Evolutionary conservation across 2,113 vertebrate genomes (phyloP).

Genomic region (Dicaeum eximium): DNA sequence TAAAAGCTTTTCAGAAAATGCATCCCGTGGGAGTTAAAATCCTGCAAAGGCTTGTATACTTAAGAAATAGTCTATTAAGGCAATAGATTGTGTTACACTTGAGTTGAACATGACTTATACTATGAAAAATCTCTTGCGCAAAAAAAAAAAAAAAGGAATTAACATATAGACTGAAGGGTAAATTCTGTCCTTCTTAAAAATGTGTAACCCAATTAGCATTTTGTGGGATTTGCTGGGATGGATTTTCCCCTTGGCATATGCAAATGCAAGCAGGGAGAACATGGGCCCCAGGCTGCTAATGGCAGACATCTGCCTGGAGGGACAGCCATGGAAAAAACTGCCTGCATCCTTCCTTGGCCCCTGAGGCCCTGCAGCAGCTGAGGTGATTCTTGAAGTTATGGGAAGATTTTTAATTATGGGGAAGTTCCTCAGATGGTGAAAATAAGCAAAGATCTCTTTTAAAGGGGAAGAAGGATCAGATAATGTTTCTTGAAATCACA

Average conservation of each 20-base stretch:
- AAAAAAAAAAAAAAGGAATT: neutral
- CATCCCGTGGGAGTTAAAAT: conserved; percentile 16
- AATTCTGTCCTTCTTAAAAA: neutral
- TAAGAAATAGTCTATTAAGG: conserved; percentile 37
- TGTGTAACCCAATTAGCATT: conserved; percentile 1
- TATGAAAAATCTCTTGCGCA: neutral
- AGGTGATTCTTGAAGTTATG: neutral
- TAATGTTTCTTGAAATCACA: neutral
- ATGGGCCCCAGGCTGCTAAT: neutral
- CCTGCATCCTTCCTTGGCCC: neutral
- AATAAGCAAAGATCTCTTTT: neutral
- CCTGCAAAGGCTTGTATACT: conserved; percentile 34
- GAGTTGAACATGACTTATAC: neutral
- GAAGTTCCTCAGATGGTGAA: neutral
- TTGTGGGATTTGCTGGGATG: neutral
- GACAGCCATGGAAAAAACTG: neutral
- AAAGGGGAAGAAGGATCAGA: neutral
- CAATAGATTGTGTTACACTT: neutral
- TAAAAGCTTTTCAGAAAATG: conserved; percentile 59
- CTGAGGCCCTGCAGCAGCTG: neutral
- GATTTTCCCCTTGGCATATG: neutral
- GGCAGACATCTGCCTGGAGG: neutral
- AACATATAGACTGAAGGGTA: neutral
- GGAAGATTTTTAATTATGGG: neutral
- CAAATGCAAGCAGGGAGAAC: neutral